Evolutionary conservation across 2,797 vertebrate species (phyloP).

Genomic region (Bovichtus diacanthus): DNA sequence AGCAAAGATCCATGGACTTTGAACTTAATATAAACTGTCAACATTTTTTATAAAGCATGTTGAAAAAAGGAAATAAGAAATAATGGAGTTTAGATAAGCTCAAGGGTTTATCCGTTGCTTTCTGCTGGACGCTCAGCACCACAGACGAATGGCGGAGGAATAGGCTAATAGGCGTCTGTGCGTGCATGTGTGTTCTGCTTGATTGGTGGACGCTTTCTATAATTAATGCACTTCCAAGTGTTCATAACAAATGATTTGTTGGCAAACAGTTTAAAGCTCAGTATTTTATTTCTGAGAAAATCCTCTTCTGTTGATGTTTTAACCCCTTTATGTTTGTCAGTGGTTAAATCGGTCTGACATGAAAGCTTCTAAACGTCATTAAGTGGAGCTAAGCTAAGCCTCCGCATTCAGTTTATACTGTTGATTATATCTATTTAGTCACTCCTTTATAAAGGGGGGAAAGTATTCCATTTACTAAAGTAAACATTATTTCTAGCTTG

Average conservation of each 20-base stretch:
- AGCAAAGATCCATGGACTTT: slow-evolving; percentile 22
- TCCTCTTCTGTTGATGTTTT: slow-evolving; percentile 2
- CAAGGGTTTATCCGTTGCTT: not conserved
- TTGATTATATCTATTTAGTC: not conserved
- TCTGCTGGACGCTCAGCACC: not conserved
- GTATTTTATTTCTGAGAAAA: slow-evolving; percentile 9
- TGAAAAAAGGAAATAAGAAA: slow-evolving; percentile 4
- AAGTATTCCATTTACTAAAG: not conserved
- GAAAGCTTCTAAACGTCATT: not conserved
- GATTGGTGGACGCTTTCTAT: not conserved
- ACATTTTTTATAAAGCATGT: slow-evolving; percentile 21
- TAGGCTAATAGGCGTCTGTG: not conserved
- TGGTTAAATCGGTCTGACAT: not conserved
- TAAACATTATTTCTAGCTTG: not conserved
- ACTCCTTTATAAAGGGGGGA: not conserved
- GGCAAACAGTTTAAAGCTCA: slow-evolving; percentile 11
- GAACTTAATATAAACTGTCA: slow-evolving; percentile 39
- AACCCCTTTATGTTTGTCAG: not conserved
- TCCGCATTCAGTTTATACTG: not conserved
- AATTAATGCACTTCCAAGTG: slow-evolving; percentile 16
- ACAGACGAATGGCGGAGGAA: not conserved
- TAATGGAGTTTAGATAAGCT: slow-evolving; percentile 15
- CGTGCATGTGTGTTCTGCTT: not conserved
- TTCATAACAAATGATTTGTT: slow-evolving; percentile 10
- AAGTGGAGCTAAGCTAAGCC: not conserved